These are phyloP conservation scores for Crocidura indochinensis DNA, from an alignment of 2,797 vertebrate species.

Conservation along the genomic window DNA sequence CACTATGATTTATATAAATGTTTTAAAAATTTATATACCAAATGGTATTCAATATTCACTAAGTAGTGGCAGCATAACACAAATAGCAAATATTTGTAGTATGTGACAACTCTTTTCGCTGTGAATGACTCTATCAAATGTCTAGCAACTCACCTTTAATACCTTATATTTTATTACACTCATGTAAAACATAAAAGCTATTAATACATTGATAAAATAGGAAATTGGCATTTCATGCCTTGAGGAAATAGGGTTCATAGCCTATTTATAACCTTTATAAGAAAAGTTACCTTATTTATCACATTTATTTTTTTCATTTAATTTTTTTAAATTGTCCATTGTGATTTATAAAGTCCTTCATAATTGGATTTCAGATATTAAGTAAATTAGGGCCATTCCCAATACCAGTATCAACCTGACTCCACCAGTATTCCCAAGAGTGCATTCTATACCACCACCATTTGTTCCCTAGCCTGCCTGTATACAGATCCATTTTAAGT, in stretches of 20 bases:
- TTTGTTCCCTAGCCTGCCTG: too few relatives aligned
- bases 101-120: not conserved
- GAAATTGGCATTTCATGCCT: not conserved
- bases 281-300: too few relatives aligned
- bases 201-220: not conserved
- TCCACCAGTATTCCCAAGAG: too few relatives aligned
- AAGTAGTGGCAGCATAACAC: not conserved
- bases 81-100: not conserved
- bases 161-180: not conserved
- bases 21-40: not conserved
- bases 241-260: not conserved
- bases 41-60: not conserved
- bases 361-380: too few relatives aligned
- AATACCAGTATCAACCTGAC: too few relatives aligned
- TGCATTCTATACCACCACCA: too few relatives aligned
- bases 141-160: not conserved
- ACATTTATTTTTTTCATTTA: too few relatives aligned
- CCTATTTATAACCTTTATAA: too few relatives aligned
- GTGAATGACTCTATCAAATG: constrained; percentile 4
- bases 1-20: not conserved
- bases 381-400: too few relatives aligned
- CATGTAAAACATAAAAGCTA: not conserved
- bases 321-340: too few relatives aligned
- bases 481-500: too few relatives aligned
- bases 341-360: too few relatives aligned